Percentiles rank a stretch among this genome's conserved stretches.
These are phyloP conservation scores for Cepaea nemoralis DNA, from an alignment of 1,140 invertebrate species.

Conservation along the genomic window DNA sequence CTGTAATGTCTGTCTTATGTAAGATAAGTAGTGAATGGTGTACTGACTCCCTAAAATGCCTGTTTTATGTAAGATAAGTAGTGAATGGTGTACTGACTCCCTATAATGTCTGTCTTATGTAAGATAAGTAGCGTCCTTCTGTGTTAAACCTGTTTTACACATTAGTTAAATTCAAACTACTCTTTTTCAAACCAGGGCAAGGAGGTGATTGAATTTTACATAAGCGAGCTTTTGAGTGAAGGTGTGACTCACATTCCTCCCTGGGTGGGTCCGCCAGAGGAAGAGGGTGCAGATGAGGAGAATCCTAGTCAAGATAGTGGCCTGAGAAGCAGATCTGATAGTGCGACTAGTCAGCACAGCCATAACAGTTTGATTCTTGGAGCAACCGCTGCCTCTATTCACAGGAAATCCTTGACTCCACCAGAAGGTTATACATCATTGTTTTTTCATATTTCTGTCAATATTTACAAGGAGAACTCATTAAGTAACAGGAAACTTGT, in stretches of 20 bases:
- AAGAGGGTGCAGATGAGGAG: slow-evolving; percentile 45
- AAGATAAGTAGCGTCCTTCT: too few relatives aligned
- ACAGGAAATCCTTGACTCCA: slow-evolving; percentile 28
- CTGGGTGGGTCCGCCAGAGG: slow-evolving; percentile 57
- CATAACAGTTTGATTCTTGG: slow-evolving; percentile 64
- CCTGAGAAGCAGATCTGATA: slow-evolving; percentile 62
- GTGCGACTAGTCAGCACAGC: slow-evolving; percentile 56
- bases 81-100: too few relatives aligned
- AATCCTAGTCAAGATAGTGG: slow-evolving; percentile 65
- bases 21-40: too few relatives aligned
- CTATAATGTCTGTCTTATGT: too few relatives aligned
- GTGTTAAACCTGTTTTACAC: too few relatives aligned
- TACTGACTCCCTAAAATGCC: too few relatives aligned
- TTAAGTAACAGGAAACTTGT: too few relatives aligned
- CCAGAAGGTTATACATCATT: slow-evolving; percentile 10
- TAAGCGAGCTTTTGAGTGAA: slow-evolving; percentile 84
- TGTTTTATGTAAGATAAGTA: too few relatives aligned
- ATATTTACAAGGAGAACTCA: too few relatives aligned
- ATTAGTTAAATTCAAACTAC: background rate
- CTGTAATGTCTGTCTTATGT: too few relatives aligned
- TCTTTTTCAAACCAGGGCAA: slow-evolving; percentile 80
- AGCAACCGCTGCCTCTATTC: slow-evolving; percentile 62
- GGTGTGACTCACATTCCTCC: slow-evolving; percentile 80
- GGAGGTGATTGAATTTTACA: slow-evolving; percentile 94
- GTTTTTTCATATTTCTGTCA: background rate